These are phyloP conservation scores for Bombus pascuorum DNA, from an alignment of 1,140 invertebrate genomes.

Conservation along the genomic window DNA sequence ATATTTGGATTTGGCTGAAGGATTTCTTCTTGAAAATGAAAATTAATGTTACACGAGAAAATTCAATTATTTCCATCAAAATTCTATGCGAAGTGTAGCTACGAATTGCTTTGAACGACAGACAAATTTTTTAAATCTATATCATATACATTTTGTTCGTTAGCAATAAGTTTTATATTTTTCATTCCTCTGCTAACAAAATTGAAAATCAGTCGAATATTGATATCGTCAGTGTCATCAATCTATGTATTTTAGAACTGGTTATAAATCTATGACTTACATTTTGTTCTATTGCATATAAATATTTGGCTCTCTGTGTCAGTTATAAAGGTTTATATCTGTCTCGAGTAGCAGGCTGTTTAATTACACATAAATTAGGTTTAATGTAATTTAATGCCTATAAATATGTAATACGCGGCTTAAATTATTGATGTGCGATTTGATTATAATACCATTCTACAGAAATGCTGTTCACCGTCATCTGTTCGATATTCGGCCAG, in stretches of 20 bases:
- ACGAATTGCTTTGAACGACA: not conserved
- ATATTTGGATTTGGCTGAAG: not conserved
- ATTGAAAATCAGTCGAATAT: not conserved
- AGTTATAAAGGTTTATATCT: not conserved
- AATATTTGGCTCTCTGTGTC: not conserved
- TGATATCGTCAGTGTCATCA: not conserved
- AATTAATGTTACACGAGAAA: not conserved
- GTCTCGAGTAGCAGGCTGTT: fast-evolving
- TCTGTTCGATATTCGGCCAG: not conserved
- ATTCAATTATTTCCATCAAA: not conserved
- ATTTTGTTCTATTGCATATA: not conserved
- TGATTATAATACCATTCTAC: conserved; percentile 5
- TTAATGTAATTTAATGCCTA: not conserved
- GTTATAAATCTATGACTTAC: not conserved
- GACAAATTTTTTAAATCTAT: not conserved
- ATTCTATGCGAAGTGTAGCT: not conserved
- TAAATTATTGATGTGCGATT: conserved; percentile 15
- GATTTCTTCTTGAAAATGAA: not conserved
- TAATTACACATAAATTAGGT: conserved; percentile 12
- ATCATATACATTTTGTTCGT: not conserved
- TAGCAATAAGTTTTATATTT: not conserved
- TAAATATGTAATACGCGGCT: not conserved
- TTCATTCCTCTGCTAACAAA: not conserved
- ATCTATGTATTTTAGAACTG: not conserved
- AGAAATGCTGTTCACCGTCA: not conserved